phyloP scores from a whole-genome alignment of 1,140 invertebrate genomes.

The Doryteuthis pealeii region DNA sequence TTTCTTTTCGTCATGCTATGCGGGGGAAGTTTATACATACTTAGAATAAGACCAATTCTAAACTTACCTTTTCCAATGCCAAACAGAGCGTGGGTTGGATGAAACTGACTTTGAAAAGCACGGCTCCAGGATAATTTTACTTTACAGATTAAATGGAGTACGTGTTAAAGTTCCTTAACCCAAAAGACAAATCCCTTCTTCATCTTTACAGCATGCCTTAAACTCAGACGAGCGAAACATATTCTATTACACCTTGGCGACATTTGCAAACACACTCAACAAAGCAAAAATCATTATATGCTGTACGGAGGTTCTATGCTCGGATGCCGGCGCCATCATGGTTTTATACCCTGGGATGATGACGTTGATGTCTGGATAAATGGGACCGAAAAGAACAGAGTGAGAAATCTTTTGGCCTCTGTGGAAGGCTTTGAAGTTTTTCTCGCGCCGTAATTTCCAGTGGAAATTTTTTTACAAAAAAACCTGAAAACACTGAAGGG shows the following conservation, averaged over 20 bases:
- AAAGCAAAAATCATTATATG: slow-evolving; percentile 23
- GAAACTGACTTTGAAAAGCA: background rate
- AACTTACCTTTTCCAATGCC: background rate
- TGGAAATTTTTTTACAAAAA: slow-evolving; percentile 43
- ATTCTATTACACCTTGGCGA: slow-evolving; percentile 26
- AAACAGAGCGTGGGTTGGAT: no score
- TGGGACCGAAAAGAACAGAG: slow-evolving; percentile 24
- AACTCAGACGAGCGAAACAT: slow-evolving; percentile 23
- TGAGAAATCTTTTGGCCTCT: slow-evolving; percentile 20
- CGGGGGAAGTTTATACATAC: background rate
- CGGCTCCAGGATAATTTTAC: background rate
- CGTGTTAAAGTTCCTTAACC: background rate
- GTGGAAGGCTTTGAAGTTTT: slow-evolving; percentile 22
- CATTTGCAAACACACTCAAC: slow-evolving; percentile 27
- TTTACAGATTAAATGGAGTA: background rate
- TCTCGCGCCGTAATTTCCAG: slow-evolving; percentile 13
- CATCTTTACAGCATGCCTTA: background rate
- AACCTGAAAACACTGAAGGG: slow-evolving; percentile 18
- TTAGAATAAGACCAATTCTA: background rate
- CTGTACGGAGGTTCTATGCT: slow-evolving; percentile 30
- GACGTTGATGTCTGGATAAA: slow-evolving; percentile 32
- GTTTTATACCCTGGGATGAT: slow-evolving; percentile 36
- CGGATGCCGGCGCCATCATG: slow-evolving; percentile 31
- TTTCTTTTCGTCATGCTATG: no score
- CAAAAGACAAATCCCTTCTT: background rate